These are phyloP conservation scores for Nanorana parkeri DNA, from an alignment of 2,113 vertebrate species.

Conservation along the genomic window DNA sequence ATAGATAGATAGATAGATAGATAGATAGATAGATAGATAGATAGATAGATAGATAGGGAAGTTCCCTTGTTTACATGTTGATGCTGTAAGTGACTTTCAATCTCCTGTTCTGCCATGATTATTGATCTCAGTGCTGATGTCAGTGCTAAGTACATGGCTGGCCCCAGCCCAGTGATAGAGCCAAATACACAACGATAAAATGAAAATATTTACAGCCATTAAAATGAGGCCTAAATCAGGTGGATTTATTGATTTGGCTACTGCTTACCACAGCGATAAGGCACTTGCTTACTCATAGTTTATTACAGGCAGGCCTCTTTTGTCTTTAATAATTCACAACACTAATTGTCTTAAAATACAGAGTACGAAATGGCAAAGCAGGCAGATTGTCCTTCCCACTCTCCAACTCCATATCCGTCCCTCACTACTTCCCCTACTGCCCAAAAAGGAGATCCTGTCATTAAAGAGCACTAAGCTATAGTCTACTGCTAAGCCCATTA, in stretches of 20 bases:
- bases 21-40: neutral
- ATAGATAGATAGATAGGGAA: conserved; percentile 15
- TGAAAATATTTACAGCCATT: conserved; percentile 65
- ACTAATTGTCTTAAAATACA: conserved; percentile 64
- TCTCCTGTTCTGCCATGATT: conserved; percentile 18
- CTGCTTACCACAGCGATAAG: conserved; percentile 67
- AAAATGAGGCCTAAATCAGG: conserved; percentile 56
- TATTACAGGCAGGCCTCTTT: conserved; percentile 69
- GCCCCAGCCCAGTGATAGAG: conserved; percentile 57
- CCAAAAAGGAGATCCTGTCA: conserved; percentile 9
- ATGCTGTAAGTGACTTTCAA: conserved; percentile 4
- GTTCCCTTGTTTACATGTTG: conserved; percentile 41
- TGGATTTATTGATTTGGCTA: conserved; percentile 69
- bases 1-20: conserved; percentile 10
- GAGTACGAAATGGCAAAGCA: conserved; percentile 61
- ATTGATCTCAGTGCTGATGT: conserved; percentile 8
- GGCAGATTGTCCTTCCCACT: conserved; percentile 42
- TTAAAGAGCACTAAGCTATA: neutral
- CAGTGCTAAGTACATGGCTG: conserved; percentile 54
- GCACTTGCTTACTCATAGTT: conserved; percentile 77
- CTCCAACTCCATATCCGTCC: conserved; percentile 1
- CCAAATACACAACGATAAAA: conserved; percentile 58
- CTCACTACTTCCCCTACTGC: conserved; percentile 5
- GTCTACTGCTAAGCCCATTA: too few species aligned
- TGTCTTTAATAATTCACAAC: conserved; percentile 72